These are phyloP conservation scores for Oxyteleia sp. DNA, from an alignment of 2,888 invertebrate species.

Conservation along the genomic window DNA sequence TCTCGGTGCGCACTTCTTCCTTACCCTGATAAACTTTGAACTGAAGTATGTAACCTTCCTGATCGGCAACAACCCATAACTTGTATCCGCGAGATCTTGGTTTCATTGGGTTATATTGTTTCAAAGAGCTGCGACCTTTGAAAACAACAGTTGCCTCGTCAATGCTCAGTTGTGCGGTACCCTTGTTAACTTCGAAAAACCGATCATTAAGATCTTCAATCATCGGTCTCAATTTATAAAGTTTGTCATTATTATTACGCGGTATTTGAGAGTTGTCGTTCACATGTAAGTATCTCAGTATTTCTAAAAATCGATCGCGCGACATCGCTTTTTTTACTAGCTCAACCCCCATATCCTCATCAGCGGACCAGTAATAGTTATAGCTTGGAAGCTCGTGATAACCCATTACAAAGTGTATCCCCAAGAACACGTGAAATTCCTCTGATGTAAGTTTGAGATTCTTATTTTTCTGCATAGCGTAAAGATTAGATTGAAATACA, in stretches of 20 bases:
- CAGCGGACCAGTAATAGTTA: constrained; percentile 16
- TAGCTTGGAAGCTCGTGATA: no score
- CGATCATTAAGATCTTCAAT: constrained; percentile 17
- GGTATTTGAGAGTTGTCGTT: constrained; percentile 24
- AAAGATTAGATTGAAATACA: constrained; percentile 10
- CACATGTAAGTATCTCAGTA: no score
- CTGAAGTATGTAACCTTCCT: no score
- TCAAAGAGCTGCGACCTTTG: constrained; percentile 45
- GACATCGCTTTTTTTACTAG: no score
- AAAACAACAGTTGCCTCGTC: constrained; percentile 19
- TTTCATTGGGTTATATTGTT: constrained; percentile 45
- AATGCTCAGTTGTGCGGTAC: background rate
- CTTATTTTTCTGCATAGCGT: constrained; percentile 26
- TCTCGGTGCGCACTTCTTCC: constrained; percentile 20
- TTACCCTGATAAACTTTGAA: no score
- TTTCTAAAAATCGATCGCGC: no score
- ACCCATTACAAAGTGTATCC: no score
- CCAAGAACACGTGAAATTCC: background rate
- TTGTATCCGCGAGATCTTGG: constrained; percentile 51
- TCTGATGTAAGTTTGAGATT: constrained; percentile 21
- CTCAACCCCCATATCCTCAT: constrained; percentile 1
- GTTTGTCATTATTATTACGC: constrained; percentile 23
- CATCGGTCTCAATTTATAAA: constrained; percentile 33
- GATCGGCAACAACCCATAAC: constrained; percentile 50
- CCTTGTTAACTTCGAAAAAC: background rate